Base-by-base conservation (phyloP, 2,888 invertebrate genomes). In the Allophyes oxyacanthae region DNA sequence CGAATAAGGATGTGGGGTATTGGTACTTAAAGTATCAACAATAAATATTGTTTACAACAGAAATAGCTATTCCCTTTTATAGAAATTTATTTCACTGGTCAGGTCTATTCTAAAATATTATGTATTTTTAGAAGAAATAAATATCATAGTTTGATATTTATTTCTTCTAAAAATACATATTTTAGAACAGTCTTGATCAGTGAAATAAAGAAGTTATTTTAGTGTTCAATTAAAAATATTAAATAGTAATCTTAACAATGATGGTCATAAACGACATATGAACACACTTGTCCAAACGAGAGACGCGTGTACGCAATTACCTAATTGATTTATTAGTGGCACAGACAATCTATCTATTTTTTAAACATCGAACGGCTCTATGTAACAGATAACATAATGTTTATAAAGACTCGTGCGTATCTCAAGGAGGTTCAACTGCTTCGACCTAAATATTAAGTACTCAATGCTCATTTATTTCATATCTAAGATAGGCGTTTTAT, bases 391-490 rank as follows among this genome's bases (percentile, higher is more conserved):
- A 81, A 77, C 72, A 73, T 51, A 74, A 78, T 76, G 74, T 77
- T 80, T 78, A 78, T 77, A 81, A 68, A 77, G 68, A 76, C 72
- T 74, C 69, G 66, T 51, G 69, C 73, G 68, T 81, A 83, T 83
- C 79, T 88, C 86, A 82, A 89, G 87, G 85, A 83, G 82, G 76
- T 83, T 88, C 83, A 86, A 87, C 85, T 79, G 79, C 76, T 79
- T 75, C 78, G 89, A 82, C 88, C 89, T 79, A 89, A 75, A 84
- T 88, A 81, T 83, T 68, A 71, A 82, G 81, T 68, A 72, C 79
- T 83, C 81, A 82, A 81, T 68, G 73, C 79, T 83, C 81, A 80
- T 86, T 87, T 82, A 79, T 76, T 79, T 78, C 62, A 64, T 84
- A 88, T 88, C 81, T 58, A 43, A 50, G 72, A 79, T 78, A 78